phyloP scores from a whole-genome alignment of 2,113 vertebrate species.

The Rhineura floridana region DNA sequence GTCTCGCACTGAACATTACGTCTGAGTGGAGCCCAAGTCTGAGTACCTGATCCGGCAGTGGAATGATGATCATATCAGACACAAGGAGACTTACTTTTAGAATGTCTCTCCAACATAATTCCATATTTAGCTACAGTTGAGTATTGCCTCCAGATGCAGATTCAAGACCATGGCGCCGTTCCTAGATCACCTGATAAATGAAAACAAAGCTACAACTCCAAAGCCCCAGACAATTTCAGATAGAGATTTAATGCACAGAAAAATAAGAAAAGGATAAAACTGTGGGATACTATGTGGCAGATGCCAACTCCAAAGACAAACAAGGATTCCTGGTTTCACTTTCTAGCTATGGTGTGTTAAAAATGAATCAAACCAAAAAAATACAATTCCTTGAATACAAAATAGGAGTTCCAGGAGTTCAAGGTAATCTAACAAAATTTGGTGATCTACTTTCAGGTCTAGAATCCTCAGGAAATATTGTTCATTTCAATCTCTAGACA shows the following conservation, averaged over 20 bases:
- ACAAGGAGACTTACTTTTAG: background rate
- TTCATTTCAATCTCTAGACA: background rate
- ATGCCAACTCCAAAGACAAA: background rate
- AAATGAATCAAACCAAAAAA: background rate
- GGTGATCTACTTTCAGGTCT: background rate
- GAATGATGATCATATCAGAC: background rate
- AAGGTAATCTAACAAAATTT: background rate
- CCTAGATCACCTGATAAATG: background rate
- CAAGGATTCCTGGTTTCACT: background rate
- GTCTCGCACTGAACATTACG: background rate
- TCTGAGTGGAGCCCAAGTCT: background rate
- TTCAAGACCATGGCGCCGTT: background rate
- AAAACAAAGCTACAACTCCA: background rate
- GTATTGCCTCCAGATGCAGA: background rate
- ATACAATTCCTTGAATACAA: background rate
- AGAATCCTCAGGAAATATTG: background rate
- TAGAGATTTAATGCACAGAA: background rate
- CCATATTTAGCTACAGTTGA: background rate
- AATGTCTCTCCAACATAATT: too few species aligned
- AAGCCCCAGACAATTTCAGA: background rate
- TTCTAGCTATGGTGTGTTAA: background rate
- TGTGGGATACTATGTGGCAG: too few species aligned
- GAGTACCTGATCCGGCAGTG: background rate
- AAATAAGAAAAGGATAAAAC: background rate
- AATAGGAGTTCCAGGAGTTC: background rate